A percentile compares a stretch with the other conserved stretches of the same genome.
phyloP scores from a whole-genome alignment of 2,113 vertebrate genomes.

The Geococcyx californianus region DNA sequence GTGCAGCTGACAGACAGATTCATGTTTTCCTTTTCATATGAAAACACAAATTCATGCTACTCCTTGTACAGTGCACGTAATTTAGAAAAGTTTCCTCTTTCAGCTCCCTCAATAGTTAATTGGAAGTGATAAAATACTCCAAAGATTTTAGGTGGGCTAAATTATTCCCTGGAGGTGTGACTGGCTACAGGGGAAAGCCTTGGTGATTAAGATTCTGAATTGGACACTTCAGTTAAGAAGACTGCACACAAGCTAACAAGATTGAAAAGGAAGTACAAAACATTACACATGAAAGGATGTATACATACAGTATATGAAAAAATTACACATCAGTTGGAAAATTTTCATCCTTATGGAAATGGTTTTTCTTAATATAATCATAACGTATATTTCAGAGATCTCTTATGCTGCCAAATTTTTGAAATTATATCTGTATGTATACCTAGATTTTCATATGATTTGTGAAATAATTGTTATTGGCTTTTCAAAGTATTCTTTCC shows the following conservation, averaged over 20 bases:
- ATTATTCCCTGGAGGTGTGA: background rate
- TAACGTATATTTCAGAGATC: background rate
- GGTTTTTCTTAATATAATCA: background rate
- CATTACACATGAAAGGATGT: background rate
- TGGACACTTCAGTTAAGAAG: background rate
- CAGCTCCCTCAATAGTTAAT: background rate
- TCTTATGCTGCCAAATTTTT: background rate
- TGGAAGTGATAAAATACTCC: conserved; percentile 5
- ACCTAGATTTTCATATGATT: background rate
- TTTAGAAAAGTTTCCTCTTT: background rate
- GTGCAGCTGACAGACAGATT: background rate
- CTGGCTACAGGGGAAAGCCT: background rate
- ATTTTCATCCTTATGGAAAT: background rate
- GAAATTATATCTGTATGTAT: background rate
- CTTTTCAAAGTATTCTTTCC: background rate
- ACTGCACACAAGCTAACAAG: background rate
- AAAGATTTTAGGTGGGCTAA: background rate
- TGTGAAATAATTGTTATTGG: background rate
- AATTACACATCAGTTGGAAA: background rate
- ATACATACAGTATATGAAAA: background rate
- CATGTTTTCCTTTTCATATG: background rate
- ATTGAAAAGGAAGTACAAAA: background rate
- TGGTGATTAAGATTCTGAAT: background rate
- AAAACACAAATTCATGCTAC: background rate
- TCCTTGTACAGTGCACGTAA: background rate